Evolutionary conservation across 2,888 invertebrate genomes (phyloP).

Genomic region (Metellina segmentata): DNA sequence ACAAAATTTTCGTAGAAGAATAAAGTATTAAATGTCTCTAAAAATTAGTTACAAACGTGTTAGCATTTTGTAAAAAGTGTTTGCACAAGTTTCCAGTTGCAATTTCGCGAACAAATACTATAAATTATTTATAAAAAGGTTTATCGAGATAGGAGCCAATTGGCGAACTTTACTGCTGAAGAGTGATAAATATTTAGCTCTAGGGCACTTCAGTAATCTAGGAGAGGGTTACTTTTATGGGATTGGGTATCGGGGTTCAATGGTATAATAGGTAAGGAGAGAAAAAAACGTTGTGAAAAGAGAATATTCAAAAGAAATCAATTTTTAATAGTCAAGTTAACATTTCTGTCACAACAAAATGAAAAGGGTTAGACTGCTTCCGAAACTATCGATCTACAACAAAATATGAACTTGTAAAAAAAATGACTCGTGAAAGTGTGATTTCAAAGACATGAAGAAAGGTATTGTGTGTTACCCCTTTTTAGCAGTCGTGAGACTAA

Average conservation of each 20-base stretch:
- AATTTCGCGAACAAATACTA: too few relatives aligned
- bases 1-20: too few relatives aligned
- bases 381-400: conserved; percentile 39
- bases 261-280: conserved; percentile 28
- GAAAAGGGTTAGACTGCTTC: conserved; percentile 46
- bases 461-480: background rate
- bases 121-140: too few relatives aligned
- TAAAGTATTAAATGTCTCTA: too few relatives aligned
- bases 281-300: background rate
- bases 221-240: conserved; percentile 44
- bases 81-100: too few relatives aligned
- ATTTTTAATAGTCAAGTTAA: conserved; percentile 58
- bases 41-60: too few relatives aligned
- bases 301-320: conserved; percentile 57
- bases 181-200: background rate
- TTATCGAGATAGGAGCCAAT: background rate
- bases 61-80: too few relatives aligned
- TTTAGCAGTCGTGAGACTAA: conserved; percentile 12
- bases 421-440: conserved; percentile 24
- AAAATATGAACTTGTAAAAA: conserved; percentile 23
- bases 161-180: background rate
- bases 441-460: conserved; percentile 42
- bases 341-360: conserved; percentile 64
- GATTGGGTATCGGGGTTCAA: conserved; percentile 13
- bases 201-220: conserved; percentile 7